A percentile compares a stretch with the other conserved stretches of the same genome.
These are phyloP conservation scores for Micrastur ruficollis DNA, from an alignment of 2,797 vertebrate genomes.

Conservation along the genomic window DNA sequence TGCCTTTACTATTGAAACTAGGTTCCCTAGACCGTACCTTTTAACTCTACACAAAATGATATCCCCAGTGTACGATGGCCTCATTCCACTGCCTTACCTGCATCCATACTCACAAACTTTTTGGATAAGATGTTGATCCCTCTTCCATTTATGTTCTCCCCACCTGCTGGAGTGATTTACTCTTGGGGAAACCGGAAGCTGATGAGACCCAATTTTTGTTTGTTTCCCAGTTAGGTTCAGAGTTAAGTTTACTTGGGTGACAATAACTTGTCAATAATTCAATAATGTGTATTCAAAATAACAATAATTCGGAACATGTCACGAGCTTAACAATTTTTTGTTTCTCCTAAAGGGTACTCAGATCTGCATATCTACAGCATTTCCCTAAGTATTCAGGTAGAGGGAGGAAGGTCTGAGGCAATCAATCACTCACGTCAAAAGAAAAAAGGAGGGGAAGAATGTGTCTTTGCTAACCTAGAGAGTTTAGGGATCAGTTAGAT, in stretches of 20 bases:
- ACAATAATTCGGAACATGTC: background rate
- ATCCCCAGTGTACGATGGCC: background rate
- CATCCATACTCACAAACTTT: background rate
- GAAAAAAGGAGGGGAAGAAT: background rate
- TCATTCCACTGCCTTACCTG: background rate
- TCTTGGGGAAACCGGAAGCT: background rate
- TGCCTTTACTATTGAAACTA: background rate
- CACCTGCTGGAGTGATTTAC: background rate
- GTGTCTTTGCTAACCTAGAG: background rate
- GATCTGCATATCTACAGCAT: background rate
- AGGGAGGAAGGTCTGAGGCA: background rate
- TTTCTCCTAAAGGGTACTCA: background rate
- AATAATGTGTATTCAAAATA: too few species aligned
- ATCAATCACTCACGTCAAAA: background rate
- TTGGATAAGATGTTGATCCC: background rate
- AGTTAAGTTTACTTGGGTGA: background rate
- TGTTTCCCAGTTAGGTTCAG: background rate
- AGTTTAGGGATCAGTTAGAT: background rate
- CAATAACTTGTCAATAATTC: too few species aligned
- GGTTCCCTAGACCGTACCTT: background rate
- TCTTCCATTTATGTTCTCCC: background rate
- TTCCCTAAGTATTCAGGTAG: background rate
- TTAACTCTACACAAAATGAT: rapidly evolving
- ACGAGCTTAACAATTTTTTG: background rate
- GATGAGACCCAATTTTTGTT: background rate